Conservation (phyloP, 2,113 vertebrate species). For the Petrocephalus microphthalmus region DNA sequence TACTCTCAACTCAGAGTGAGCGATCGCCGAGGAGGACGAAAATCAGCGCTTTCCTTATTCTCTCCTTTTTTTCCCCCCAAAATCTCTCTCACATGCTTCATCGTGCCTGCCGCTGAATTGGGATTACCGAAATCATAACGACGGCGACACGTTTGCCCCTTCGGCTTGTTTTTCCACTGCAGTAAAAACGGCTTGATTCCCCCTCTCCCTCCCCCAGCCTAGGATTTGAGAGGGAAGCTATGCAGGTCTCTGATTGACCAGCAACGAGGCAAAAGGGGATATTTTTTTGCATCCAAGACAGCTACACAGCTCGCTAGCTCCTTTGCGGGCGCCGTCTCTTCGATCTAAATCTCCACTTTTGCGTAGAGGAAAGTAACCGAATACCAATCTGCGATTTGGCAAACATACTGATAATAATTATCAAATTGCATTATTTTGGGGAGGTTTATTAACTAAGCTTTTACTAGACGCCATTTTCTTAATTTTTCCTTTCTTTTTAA, state of each 20-base stretch:
- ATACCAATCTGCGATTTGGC: constrained; percentile 11
- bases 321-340: constrained; percentile 31
- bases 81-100: constrained; percentile 32
- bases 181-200: constrained; percentile 44
- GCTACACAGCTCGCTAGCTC: constrained; percentile 29
- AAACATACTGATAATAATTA: constrained; percentile 41
- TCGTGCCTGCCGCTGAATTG: constrained; percentile 23
- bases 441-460: constrained; percentile 38
- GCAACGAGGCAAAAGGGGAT: constrained; percentile 43
- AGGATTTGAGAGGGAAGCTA: constrained; percentile 60
- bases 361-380: constrained; percentile 26
- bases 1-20: constrained; percentile 39
- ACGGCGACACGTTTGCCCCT: constrained; percentile 36
- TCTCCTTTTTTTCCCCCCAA: constrained; percentile 22
- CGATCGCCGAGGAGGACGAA: constrained; percentile 32
- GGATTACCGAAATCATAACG: constrained; percentile 46
- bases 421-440: constrained; percentile 41
- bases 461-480: constrained; percentile 68
- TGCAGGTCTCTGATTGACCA: constrained; percentile 55
- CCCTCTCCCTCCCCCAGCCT: constrained; percentile 49
- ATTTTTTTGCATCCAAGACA: constrained; percentile 27
- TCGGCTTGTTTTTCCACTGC: constrained; percentile 53
- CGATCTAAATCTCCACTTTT: constrained; percentile 17
- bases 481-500: constrained; percentile 49
- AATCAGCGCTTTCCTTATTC: constrained; percentile 30